phyloP scores from a whole-genome alignment of 2,113 vertebrate species.

The Chamaea fasciata region DNA sequence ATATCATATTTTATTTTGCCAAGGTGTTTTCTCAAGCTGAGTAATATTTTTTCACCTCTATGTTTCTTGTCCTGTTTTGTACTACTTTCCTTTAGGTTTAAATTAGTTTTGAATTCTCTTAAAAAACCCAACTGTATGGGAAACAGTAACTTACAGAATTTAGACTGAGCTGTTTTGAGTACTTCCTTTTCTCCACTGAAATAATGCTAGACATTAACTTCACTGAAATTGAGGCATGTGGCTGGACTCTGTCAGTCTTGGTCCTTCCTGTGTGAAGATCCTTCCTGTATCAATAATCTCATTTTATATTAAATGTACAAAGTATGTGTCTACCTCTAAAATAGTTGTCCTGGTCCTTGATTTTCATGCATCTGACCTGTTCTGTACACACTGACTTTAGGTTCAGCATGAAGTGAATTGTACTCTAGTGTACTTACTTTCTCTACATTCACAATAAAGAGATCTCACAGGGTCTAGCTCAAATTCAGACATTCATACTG shows the following conservation, averaged over 20 bases:
- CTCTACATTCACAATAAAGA: not conserved
- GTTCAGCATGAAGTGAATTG: not conserved
- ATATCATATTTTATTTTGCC: not conserved
- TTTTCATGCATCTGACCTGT: not conserved
- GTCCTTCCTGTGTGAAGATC: not conserved
- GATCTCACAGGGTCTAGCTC: not conserved
- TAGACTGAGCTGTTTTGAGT: not conserved
- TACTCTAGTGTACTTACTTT: not conserved
- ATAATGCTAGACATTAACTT: not conserved
- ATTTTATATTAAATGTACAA: not conserved
- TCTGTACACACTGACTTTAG: not conserved
- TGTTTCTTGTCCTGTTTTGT: not conserved
- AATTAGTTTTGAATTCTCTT: not conserved
- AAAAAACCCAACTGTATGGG: fast-evolving
- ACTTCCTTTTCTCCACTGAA: not conserved
- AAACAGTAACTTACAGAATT: not conserved
- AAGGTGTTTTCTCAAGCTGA: not conserved
- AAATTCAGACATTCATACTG: not conserved
- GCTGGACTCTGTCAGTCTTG: not conserved
- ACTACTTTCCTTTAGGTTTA: not conserved
- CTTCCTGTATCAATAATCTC: not conserved
- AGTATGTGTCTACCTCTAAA: not conserved
- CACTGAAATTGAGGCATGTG: not conserved
- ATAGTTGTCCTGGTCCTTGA: not conserved
- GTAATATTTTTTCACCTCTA: not conserved